phyloP scores from a whole-genome alignment of 2,888 invertebrate genomes.

The Terebella lapidaria region DNA sequence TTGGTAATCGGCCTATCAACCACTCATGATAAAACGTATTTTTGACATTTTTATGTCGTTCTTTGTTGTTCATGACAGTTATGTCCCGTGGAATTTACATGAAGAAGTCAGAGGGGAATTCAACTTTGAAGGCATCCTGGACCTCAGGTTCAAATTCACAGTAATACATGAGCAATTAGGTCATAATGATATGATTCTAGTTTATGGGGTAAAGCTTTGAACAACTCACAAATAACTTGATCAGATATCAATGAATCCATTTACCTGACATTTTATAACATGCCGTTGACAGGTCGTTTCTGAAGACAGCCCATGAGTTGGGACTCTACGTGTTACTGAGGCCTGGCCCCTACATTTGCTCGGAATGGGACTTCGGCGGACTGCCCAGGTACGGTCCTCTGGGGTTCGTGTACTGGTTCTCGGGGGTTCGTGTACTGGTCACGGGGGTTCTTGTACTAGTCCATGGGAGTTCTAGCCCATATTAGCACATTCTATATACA shows the following conservation, averaged over 20 bases:
- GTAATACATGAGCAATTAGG: no score
- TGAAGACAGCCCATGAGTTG: constrained; percentile 37
- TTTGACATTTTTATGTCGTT: no score
- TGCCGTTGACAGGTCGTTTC: constrained; percentile 41
- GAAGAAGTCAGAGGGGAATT: constrained; percentile 41
- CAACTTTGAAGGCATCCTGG: constrained; percentile 41
- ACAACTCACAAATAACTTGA: not conserved
- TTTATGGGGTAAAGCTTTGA: no score
- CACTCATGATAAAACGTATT: no score
- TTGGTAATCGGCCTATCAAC: no score
- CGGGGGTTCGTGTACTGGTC: not conserved
- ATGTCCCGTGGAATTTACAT: constrained; percentile 51
- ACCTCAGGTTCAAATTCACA: constrained; percentile 48
- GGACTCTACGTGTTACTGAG: constrained; percentile 48
- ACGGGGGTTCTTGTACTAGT: no score
- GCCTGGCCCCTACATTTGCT: constrained; percentile 51
- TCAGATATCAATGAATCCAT: no score
- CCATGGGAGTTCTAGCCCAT: no score
- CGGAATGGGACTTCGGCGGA: constrained; percentile 53
- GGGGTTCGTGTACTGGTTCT: constrained; percentile 2
- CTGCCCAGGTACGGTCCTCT: constrained; percentile 41
- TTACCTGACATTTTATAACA: no score
- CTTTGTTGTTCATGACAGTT: constrained; percentile 33
- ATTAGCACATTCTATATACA: no score
- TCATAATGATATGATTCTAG: no score